A percentile compares a stretch with the other conserved stretches of the same genome.
These are phyloP conservation scores for Heliconius erato DNA, from an alignment of 2,888 invertebrate genomes.

Conservation along the genomic window DNA sequence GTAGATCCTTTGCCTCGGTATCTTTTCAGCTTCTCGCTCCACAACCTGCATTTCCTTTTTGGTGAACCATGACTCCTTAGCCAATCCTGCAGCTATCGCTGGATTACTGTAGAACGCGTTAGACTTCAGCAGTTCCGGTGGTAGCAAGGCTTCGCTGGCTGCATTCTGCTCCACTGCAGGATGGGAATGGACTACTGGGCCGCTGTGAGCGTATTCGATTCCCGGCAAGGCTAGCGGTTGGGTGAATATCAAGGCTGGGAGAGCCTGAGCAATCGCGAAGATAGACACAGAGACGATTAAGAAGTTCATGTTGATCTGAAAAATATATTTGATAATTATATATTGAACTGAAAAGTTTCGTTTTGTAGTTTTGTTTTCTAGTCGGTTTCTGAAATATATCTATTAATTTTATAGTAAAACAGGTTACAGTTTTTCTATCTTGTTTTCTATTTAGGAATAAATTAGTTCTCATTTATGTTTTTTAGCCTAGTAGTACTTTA, in stretches of 20 bases:
- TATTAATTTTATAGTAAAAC: not conserved
- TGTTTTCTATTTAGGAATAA: not conserved
- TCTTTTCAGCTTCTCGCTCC: conserved; percentile 92
- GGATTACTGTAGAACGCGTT: conserved; percentile 92
- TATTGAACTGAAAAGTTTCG: not conserved
- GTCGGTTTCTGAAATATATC: not conserved
- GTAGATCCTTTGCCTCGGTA: conserved; percentile 91
- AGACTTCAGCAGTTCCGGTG: conserved; percentile 88
- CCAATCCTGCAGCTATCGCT: conserved; percentile 89
- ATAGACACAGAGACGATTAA: conserved; percentile 68
- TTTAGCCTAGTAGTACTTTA: no score
- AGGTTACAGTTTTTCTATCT: not conserved
- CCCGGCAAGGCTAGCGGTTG: conserved; percentile 79
- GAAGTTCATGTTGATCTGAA: conserved; percentile 64
- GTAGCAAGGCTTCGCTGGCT: conserved; percentile 90
- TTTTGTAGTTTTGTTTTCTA: no score
- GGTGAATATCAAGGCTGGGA: conserved; percentile 79
- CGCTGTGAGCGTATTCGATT: conserved; percentile 79
- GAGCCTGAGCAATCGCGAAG: conserved; percentile 77
- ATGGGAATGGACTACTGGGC: conserved; percentile 83
- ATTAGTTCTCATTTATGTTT: no score
- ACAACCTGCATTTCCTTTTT: conserved; percentile 92
- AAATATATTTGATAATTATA: not conserved
- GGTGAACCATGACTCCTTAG: conserved; percentile 92
- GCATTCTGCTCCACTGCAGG: conserved; percentile 91